Evolutionary conservation across 2,888 invertebrate genomes (phyloP).

Genomic region (Hylaea fasciaria): DNA sequence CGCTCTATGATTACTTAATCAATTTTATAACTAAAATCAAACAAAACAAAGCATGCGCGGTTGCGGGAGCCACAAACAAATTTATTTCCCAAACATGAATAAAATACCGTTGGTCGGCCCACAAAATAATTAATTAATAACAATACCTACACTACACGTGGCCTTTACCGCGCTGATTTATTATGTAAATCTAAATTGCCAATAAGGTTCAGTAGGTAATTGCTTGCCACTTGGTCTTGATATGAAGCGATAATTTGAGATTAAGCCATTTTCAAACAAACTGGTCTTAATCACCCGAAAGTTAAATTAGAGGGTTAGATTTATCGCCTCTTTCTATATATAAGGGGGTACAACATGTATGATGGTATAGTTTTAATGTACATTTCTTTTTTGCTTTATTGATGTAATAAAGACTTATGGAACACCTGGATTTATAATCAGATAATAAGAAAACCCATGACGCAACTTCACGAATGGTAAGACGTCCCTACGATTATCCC

Average conservation of each 20-base stretch:
- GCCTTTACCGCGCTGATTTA: constrained; percentile 20
- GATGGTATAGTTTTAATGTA: too few relatives aligned
- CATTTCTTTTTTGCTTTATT: too few relatives aligned
- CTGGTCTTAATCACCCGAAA: background rate
- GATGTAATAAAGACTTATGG: too few relatives aligned
- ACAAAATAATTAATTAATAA: constrained; percentile 29
- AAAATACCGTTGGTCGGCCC: constrained; percentile 17
- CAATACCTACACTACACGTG: too few relatives aligned
- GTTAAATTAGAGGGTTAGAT: too few relatives aligned
- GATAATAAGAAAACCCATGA: constrained; percentile 19
- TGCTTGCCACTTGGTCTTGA: constrained; percentile 16
- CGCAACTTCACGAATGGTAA: constrained; percentile 43
- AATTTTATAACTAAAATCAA: background rate
- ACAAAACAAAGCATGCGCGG: constrained; percentile 6
- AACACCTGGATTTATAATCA: background rate
- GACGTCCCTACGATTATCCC: constrained; percentile 53
- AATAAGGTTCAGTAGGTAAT: constrained; percentile 27
- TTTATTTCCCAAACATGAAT: constrained; percentile 20
- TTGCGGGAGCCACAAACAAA: constrained; percentile 10
- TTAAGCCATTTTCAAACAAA: constrained; percentile 12
- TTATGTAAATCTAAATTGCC: constrained; percentile 33
- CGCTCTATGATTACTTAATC: background rate
- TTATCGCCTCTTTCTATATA: too few relatives aligned
- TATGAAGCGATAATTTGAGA: constrained; percentile 6
- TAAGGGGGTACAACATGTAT: too few relatives aligned